Evolutionary conservation across 2,113 vertebrate genomes (phyloP).

Genomic region (Stigmatopora argus): DNA sequence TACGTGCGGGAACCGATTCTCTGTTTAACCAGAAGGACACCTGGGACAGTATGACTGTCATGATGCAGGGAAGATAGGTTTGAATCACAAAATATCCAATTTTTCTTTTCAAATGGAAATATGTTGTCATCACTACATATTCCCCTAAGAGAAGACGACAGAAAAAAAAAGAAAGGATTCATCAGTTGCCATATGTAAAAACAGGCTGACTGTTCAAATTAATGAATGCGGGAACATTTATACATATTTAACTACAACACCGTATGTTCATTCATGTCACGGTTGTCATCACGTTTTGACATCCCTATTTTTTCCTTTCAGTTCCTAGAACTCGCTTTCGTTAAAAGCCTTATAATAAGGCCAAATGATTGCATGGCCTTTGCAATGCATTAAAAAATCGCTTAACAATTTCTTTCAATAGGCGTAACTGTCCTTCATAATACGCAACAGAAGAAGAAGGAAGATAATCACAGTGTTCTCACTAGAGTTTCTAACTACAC

Average conservation of each 20-base stretch:
- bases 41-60: slow-evolving; percentile 98
- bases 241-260: neutral
- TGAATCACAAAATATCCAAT: slow-evolving; percentile 99
- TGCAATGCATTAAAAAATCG: slow-evolving; percentile 18
- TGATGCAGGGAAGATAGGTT: slow-evolving; percentile 98
- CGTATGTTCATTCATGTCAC: neutral
- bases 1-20: slow-evolving; percentile 93
- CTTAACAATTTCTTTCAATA: slow-evolving; percentile 11
- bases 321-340: neutral
- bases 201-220: slow-evolving; percentile 41
- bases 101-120: slow-evolving; percentile 98
- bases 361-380: neutral
- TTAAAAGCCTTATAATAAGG: slow-evolving; percentile 21
- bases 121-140: slow-evolving; percentile 97
- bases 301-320: neutral
- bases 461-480: slow-evolving; percentile 14
- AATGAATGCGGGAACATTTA: slow-evolving; percentile 26
- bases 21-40: slow-evolving; percentile 99
- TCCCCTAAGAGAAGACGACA: slow-evolving; percentile 76
- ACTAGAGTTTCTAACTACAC: slow-evolving; percentile 23
- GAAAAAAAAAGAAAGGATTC: slow-evolving; percentile 37
- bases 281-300: neutral
- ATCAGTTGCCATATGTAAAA: slow-evolving; percentile 50
- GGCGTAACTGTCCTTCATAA: slow-evolving; percentile 9
- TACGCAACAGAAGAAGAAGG: slow-evolving; percentile 13